These are phyloP conservation scores for Harpegnathos saltator DNA, from an alignment of 1,140 invertebrate genomes.

Conservation along the genomic window DNA sequence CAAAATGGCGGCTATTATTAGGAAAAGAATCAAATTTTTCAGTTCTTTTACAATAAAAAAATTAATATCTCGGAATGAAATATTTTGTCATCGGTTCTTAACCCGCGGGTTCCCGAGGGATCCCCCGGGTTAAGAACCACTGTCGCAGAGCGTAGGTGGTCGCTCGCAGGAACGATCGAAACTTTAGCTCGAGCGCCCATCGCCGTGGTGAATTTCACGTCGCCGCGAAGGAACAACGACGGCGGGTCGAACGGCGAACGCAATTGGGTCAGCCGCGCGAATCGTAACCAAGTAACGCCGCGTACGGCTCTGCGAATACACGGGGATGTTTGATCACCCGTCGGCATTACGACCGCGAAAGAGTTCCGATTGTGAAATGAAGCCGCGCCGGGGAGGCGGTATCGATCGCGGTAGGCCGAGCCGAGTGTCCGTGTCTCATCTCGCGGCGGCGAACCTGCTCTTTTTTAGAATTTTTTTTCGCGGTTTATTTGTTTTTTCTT, in stretches of 20 bases:
- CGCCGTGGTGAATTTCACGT: conserved; percentile 45
- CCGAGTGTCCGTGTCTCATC: too few relatives aligned
- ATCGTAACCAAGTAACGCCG: conserved; percentile 43
- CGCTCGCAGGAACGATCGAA: conserved; percentile 15
- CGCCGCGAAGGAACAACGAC: background rate
- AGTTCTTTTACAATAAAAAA: too few relatives aligned
- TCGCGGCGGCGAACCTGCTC: too few relatives aligned
- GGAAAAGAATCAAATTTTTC: too few relatives aligned
- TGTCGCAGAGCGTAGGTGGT: conserved; percentile 12
- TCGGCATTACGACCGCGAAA: conserved; percentile 24
- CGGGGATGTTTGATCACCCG: conserved; percentile 57
- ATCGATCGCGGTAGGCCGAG: too few relatives aligned
- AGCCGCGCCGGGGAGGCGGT: background rate
- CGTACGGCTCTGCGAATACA: conserved; percentile 23
- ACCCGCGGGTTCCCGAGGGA: too few relatives aligned
- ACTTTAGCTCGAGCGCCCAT: conserved; percentile 34
- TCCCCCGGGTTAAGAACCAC: background rate
- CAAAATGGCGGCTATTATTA: too few relatives aligned
- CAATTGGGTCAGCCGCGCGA: conserved; percentile 68
- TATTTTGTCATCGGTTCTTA: too few relatives aligned
- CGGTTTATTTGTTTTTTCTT: too few relatives aligned
- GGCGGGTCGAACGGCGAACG: conserved; percentile 30
- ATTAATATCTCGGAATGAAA: too few relatives aligned
- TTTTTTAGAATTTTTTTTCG: too few relatives aligned
- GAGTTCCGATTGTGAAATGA: background rate